Base-by-base conservation (phyloP, 2,113 vertebrate genomes). In the Cebus imitator region DNA sequence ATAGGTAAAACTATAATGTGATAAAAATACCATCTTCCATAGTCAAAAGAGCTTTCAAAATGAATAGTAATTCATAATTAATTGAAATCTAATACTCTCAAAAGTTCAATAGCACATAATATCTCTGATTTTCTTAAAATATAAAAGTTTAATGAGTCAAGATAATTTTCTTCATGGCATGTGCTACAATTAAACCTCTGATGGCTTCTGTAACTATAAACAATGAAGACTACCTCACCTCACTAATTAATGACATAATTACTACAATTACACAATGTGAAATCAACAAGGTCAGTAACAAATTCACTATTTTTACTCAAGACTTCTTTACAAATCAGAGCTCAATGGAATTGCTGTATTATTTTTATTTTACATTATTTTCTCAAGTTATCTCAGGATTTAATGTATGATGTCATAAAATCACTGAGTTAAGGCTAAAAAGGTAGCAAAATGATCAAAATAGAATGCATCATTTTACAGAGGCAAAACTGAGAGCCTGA, bases 101-200 rank as follows among this genome's bases (percentile, higher is more conserved):
- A 80, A 95, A 96, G 43, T 68, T 84, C 4, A 45, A 76, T 20
- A 81, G 40, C 14, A 43, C 3, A 72, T 2, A 64, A n/a, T 0
- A 80, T 6, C 17, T 52, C n/a, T 79, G 58, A 91, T 94, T 96
- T 89, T 93, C 90, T 66, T 92, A 97, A 96, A 94, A 81, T 57
- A 45, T 0, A 43, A 84, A 7, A 95, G 17, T 64, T 78, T 73
- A 87, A 10, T 83, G 25, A 84, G 17, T 48, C 16, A 37, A 23
- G 23, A 4, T 86, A 64, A 25, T 43, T 92, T 90, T 95, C 43
- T 82, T 79, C 52, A 90, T 6, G 3, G 40, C n/a, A 70, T 21
- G 6, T n/a, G 17, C 6, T 87, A 91, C 20, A 87, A 76, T 35
- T 87, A 85, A 66, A 79, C 14, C 5, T 83, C 20, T 66, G 10